A percentile compares a stretch with the other conserved stretches of the same genome.
These are phyloP conservation scores for Alethe diademata DNA, from an alignment of 2,113 vertebrate species.

Conservation along the genomic window DNA sequence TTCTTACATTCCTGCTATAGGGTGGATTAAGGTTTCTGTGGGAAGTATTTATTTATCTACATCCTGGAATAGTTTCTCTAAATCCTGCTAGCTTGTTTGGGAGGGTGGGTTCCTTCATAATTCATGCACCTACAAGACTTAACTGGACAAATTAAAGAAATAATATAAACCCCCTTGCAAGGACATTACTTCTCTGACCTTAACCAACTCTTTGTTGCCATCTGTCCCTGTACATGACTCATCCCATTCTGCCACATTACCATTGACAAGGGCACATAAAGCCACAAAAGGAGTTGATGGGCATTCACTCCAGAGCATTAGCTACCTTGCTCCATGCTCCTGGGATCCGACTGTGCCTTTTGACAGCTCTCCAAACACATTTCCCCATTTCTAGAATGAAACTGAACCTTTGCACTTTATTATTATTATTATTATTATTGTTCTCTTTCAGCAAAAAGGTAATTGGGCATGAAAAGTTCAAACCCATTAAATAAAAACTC, in stretches of 20 bases:
- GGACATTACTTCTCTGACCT: neutral
- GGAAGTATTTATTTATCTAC: neutral
- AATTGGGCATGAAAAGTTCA: constrained; percentile 70
- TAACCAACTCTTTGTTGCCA: neutral
- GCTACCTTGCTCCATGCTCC: constrained; percentile 39
- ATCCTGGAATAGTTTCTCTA: neutral
- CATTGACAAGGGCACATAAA: constrained; percentile 39
- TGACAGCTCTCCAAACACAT: constrained; percentile 53
- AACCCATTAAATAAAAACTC: constrained; percentile 70
- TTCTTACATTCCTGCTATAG: neutral
- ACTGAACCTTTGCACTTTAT: constrained; percentile 62
- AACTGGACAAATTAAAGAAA: neutral
- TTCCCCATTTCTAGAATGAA: constrained; percentile 56
- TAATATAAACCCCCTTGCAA: neutral
- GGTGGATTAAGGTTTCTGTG: neutral
- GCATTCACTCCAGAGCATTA: constrained; percentile 11
- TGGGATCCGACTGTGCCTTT: constrained; percentile 43
- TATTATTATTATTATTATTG: constrained; percentile 60
- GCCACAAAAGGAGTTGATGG: constrained; percentile 26
- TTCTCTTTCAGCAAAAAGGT: constrained; percentile 63
- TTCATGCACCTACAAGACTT: neutral
- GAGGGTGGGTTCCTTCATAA: neutral
- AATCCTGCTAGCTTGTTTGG: neutral
- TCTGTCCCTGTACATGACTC: neutral
- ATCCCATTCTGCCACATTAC: constrained; percentile 9